phyloP scores from a whole-genome alignment of 2,113 vertebrate genomes.

The Antechinus stuartii region DNA sequence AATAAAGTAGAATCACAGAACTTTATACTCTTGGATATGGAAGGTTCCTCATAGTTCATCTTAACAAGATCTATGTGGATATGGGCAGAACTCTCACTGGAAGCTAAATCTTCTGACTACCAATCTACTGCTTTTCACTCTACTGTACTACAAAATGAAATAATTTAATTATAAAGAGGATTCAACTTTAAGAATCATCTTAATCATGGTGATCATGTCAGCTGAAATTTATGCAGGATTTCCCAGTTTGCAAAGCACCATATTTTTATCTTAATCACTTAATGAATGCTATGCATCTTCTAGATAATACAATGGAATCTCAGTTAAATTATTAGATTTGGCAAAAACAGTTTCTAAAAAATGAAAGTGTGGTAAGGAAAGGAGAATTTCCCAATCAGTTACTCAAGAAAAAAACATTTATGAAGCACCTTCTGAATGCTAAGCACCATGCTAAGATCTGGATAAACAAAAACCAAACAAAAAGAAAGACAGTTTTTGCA shows the following conservation, averaged over 20 bases:
- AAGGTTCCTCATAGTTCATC: neutral
- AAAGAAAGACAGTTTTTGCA: neutral
- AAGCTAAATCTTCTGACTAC: neutral
- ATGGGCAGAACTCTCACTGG: neutral
- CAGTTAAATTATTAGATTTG: neutral
- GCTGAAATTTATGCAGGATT: neutral
- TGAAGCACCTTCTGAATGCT: neutral
- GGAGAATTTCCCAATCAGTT: neutral
- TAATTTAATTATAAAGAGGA: neutral
- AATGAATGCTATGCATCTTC: neutral
- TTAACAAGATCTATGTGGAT: neutral
- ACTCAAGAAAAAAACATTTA: neutral
- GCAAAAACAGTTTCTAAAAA: neutral
- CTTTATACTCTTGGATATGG: neutral
- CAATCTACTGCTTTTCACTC: neutral
- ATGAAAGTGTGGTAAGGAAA: neutral
- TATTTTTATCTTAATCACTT: neutral
- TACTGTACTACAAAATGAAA: neutral
- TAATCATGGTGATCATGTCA: neutral
- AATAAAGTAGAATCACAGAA: neutral
- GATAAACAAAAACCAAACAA: neutral
- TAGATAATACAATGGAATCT: neutral
- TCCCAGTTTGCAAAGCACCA: neutral
- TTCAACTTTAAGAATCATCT: neutral
- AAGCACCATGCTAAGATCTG: neutral